Evolutionary conservation across 2,888 invertebrate species (phyloP), one percentile per base, ranked within the genome.

Genomic region (Tuberolachnus salignus): DNA sequence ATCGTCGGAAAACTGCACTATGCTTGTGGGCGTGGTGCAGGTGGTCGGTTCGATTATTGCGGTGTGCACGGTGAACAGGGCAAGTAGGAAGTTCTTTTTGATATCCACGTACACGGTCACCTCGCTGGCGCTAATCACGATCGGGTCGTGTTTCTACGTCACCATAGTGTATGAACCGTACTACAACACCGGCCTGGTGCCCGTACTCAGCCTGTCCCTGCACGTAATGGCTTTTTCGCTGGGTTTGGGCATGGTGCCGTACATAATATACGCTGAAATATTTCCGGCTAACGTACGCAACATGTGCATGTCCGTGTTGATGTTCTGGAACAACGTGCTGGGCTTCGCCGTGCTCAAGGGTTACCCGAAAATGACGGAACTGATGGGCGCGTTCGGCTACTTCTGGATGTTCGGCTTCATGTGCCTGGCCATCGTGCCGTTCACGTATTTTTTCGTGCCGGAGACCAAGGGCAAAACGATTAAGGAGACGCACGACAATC

Each of bases 191-290:
- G 83, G 87, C 0, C 86, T 86, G 86, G 83, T 87, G 49, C 86
- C 86, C 0, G 86, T 88, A 1, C 81, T 85, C 6, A 82, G 86
- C 19, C 84, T 88, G 42, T 83, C 87, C 69, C 14, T 86, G 2
- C 87, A 85, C 84, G 86, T 87, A 80, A 86, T 87, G 82, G 83
- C 84, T 3, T 87, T 86, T 83, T 86, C 86, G 82, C 82, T 85
- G 0, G 88, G 88, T 4, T 85, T 86, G 21, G 87, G 87, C 0
- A 86, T 85, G 1, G 84, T 88, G 1, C 87, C 87, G 0, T 87
- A 85, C 49, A 85, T 87, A 9, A 81, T 87, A 11, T 84, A 86
- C 61, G 85, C 86, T 49, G 87, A 88, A 82, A 84, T 87, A 0
- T 87, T 87, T 81, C 81, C 87, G 13, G 86, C 87, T 8, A 86